Evolutionary conservation across 1,140 invertebrate species (phyloP).

Genomic region (Zaprionus inermis): DNA sequence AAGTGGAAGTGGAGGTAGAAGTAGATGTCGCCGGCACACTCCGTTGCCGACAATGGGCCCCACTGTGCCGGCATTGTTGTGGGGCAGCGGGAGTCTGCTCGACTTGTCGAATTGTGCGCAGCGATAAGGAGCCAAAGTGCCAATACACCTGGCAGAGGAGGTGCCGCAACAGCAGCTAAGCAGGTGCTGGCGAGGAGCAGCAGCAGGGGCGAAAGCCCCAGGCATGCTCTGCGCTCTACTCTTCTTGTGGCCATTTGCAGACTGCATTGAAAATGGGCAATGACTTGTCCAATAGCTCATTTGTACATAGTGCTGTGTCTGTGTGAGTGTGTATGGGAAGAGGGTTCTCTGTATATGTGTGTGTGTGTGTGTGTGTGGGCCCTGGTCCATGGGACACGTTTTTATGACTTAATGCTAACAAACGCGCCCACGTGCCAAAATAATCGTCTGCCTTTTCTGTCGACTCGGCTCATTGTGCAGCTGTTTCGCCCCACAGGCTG

Average conservation of each 20-base stretch:
- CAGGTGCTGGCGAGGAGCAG: not conserved
- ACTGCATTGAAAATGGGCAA: conserved; percentile 52
- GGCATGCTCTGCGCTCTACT: conserved; percentile 29
- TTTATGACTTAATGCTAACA: conserved; percentile 83
- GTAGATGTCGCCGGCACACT: conserved; percentile 28
- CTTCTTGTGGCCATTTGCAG: conserved; percentile 51
- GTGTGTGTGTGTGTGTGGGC: conserved; percentile 19
- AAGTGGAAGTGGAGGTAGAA: not conserved
- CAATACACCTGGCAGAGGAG: conserved; percentile 51
- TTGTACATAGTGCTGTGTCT: conserved; percentile 21
- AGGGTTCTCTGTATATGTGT: conserved; percentile 9
- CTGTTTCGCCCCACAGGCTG: conserved; percentile 28
- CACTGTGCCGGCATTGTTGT: conserved; percentile 51
- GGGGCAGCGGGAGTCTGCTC: conserved; percentile 53
- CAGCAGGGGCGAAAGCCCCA: conserved; percentile 2
- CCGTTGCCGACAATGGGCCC: conserved; percentile 46
- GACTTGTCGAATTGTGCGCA: conserved; percentile 59
- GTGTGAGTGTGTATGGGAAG: not conserved
- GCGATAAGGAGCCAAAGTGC: conserved; percentile 74
- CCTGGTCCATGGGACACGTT: conserved; percentile 66
- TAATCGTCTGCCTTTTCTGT: conserved; percentile 79
- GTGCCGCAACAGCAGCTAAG: conserved; percentile 7
- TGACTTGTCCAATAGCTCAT: conserved; percentile 45
- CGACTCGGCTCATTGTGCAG: conserved; percentile 73
- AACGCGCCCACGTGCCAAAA: conserved; percentile 81